A percentile compares a stretch with the other conserved stretches of the same genome.
These are phyloP conservation scores for Trichomycterus rosablanca DNA, from an alignment of 2,113 vertebrate genomes.

Conservation along the genomic window DNA sequence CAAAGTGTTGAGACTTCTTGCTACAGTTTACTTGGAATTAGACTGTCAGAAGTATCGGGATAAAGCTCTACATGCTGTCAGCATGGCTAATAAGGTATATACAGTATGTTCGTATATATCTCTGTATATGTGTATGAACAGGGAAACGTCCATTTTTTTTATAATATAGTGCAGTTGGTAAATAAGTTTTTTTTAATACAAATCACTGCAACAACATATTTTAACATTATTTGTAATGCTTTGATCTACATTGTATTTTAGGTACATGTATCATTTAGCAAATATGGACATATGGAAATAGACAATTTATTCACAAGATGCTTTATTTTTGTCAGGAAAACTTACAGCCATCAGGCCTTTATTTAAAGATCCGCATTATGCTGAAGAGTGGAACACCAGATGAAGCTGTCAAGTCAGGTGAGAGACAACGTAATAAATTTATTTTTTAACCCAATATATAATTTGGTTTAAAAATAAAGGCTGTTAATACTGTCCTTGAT, in stretches of 20 bases:
- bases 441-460: neutral
- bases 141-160: too few species aligned
- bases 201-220: too few species aligned
- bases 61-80: constrained; percentile 75
- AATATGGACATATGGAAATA: too few species aligned
- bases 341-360: constrained; percentile 73
- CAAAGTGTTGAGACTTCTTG: constrained; percentile 80
- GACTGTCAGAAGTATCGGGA: constrained; percentile 68
- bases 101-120: too few species aligned
- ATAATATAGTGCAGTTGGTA: too few species aligned
- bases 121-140: too few species aligned
- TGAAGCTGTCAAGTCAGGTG: constrained; percentile 74
- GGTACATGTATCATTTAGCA: too few species aligned
- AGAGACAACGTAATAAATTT: constrained; percentile 19
- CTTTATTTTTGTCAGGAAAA: constrained; percentile 64
- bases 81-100: constrained; percentile 80
- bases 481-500: constrained; percentile 12
- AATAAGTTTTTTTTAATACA: too few species aligned
- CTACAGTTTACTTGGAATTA: constrained; percentile 81
- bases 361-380: constrained; percentile 83
- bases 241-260: too few species aligned
- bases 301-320: too few species aligned
- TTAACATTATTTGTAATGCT: too few species aligned
- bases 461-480: neutral
- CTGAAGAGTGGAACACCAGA: constrained; percentile 67